phyloP scores from a whole-genome alignment of 2,797 vertebrate species.

The Betta splendens region DNA sequence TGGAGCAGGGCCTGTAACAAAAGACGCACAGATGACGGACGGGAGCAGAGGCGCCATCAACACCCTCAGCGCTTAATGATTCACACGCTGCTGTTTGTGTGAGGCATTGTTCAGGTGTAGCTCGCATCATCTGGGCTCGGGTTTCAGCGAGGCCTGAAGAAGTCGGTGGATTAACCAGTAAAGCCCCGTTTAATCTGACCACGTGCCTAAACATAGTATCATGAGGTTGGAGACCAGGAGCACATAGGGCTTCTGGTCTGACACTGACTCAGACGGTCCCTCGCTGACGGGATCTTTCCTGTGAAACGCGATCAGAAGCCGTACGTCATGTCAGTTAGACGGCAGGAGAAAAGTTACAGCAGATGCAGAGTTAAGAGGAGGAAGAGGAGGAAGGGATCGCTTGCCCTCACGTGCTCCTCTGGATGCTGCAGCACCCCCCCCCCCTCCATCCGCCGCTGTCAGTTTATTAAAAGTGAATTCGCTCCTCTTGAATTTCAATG shows the following conservation, averaged over 20 bases:
- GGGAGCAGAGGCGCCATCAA: constrained; percentile 67
- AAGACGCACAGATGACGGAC: constrained; percentile 71
- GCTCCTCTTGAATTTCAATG: constrained; percentile 81
- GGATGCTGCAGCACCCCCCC: too few relatives aligned
- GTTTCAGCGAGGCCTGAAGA: too few relatives aligned
- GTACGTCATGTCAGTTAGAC: constrained; percentile 23
- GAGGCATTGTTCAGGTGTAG: constrained; percentile 39
- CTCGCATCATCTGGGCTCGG: too few relatives aligned
- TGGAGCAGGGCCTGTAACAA: constrained; percentile 62
- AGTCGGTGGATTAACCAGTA: too few relatives aligned
- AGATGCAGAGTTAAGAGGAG: constrained; percentile 26
- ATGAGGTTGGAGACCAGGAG: too few relatives aligned
- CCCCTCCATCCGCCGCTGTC: constrained; percentile 48
- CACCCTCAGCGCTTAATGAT: constrained; percentile 58
- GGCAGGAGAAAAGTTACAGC: constrained; percentile 3
- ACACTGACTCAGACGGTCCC: too few relatives aligned
- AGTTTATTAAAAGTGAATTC: constrained; percentile 76
- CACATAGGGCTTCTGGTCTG: too few relatives aligned
- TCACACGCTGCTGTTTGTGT: constrained; percentile 34
- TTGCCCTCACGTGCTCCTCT: not conserved
- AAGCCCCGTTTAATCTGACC: too few relatives aligned
- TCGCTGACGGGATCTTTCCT: constrained; percentile 36
- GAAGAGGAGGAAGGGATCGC: not conserved
- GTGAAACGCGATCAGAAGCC: constrained; percentile 51
- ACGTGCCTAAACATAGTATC: too few relatives aligned